Conservation (phyloP, 2,797 vertebrate genomes). For the Brachyrhaphis roseni region DNA sequence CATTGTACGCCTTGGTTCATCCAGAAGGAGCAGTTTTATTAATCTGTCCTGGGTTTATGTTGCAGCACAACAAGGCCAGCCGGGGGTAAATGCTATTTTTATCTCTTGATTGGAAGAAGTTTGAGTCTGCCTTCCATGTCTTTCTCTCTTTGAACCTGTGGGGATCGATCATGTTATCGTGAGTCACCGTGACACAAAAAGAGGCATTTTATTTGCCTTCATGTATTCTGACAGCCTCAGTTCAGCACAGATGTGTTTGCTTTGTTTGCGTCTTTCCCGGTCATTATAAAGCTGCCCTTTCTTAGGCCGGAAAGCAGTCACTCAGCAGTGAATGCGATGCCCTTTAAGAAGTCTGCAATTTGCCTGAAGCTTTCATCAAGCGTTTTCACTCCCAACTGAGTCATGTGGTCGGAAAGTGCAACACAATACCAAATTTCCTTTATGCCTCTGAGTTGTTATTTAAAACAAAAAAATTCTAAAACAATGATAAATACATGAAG, state of each 20-base stretch:
- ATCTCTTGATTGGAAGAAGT: conserved; percentile 66
- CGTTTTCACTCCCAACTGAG: conserved; percentile 29
- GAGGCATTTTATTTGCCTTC: conserved; percentile 53
- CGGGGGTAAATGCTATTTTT: conserved; percentile 70
- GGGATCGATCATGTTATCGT: conserved; percentile 55
- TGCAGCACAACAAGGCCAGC: conserved; percentile 53
- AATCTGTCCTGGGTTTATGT: conserved; percentile 23
- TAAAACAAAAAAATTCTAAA: background rate
- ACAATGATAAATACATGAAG: conserved; percentile 2
- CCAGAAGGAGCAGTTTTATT: conserved; percentile 45
- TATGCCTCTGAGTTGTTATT: conserved; percentile 6
- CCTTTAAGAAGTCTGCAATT: conserved; percentile 57
- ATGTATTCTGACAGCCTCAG: conserved; percentile 39
- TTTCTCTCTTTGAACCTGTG: conserved; percentile 48
- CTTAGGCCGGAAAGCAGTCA: conserved; percentile 57
- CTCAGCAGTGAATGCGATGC: conserved; percentile 54
- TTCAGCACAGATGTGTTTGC: conserved; percentile 66
- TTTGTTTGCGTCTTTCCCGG: conserved; percentile 60
- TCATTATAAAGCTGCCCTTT: conserved; percentile 61
- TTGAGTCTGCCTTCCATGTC: conserved; percentile 44
- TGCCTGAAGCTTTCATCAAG: conserved; percentile 39
- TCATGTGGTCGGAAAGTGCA: conserved; percentile 18
- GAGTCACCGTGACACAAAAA: conserved; percentile 63
- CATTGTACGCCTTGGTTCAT: conserved; percentile 22
- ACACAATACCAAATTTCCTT: conserved; percentile 1